Evolutionary conservation across 2,888 invertebrate genomes (phyloP), one percentile per base, ranked within the genome.

Genomic region (Leucophenga maculata): DNA sequence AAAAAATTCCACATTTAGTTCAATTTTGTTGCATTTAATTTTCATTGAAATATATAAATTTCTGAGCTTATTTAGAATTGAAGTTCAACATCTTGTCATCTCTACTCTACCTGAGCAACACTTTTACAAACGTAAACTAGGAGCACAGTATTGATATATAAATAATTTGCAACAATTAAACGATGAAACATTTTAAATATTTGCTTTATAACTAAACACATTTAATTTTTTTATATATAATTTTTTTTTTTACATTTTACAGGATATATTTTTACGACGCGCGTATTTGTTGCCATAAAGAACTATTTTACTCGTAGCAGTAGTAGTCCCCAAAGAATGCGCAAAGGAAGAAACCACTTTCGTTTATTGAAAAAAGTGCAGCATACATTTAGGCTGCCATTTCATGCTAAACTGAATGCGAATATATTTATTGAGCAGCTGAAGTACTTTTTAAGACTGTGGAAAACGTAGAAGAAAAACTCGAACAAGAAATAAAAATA

Each of bases 371-470:
- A 82, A 78, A 77, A 70, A 50, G 46, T 70, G 72, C 72, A 65
- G 55, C 54, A 31, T 48, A 64, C 46, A 20, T 46, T 20, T 60
- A 52, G 55, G n/a, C 18, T 48, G 20, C 26, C 16, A 67, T 55
- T 60, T 39, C 39, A 64, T 13, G 46, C 62, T 14, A 32, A 32
- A 16, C n/a, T n/a, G 59, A 59, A 66, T 66, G 69, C 67, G 68
- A 74, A 74, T 70, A 78, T 82, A 83, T 80, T 80, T 80, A 80
- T 83, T 83, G 83, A 79, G 76, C 82, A 78, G 73, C 69, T 71
- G 74, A 80, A 82, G 52, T 39, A 83, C 80, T 80, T 84, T 84
- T 62, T 84, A 81, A 79, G 81, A 84, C 44, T n/a, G 46, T 8
- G 6, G 11, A 4, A 6, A 60, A 16, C n/a, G n/a, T n/a, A n/a